Conservation (phyloP, 1,140 invertebrate species). For the Scaptomyza graminum region DNA sequence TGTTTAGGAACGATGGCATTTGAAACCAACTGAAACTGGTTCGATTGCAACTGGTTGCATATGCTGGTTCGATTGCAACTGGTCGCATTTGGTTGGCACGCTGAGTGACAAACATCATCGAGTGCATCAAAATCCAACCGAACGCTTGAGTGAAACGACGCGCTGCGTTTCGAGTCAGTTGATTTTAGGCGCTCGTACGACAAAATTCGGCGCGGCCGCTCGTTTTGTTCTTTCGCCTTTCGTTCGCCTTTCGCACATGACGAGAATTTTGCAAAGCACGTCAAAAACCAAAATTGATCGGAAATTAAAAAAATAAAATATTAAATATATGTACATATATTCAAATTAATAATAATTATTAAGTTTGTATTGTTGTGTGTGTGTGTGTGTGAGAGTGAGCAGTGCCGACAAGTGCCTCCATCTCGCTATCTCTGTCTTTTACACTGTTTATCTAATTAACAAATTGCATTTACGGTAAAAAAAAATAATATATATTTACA, state of each 20-base stretch:
- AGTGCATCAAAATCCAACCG: conserved; percentile 25
- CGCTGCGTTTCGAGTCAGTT: conserved; percentile 68
- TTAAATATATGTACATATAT: too few relatives aligned
- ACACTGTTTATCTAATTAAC: conserved; percentile 16
- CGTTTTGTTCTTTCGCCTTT: conserved; percentile 47
- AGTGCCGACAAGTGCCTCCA: conserved; percentile 38
- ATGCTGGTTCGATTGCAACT: neutral
- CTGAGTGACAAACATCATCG: conserved; percentile 40
- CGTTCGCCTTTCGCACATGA: conserved; percentile 40
- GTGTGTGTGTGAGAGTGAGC: neutral
- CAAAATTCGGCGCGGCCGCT: conserved; percentile 50
- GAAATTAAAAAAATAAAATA: neutral
- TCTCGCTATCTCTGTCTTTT: conserved; percentile 7
- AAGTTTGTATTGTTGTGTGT: conserved; percentile 3
- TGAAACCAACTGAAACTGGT: conserved; percentile 30
- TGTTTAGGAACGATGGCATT: conserved; percentile 23
- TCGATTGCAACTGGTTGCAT: conserved; percentile 26
- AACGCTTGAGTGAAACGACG: conserved; percentile 58
- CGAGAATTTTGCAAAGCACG: conserved; percentile 16
- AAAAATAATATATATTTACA: conserved; percentile 2
- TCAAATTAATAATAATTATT: neutral
- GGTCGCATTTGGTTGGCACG: neutral
- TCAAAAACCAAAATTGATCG: conserved; percentile 17
- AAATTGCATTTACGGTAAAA: conserved; percentile 35
- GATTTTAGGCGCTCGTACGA: conserved; percentile 74